A percentile compares a stretch with the other conserved stretches of the same genome.
phyloP scores from a whole-genome alignment of 1,140 invertebrate species.

The Leguminivora glycinivorella region DNA sequence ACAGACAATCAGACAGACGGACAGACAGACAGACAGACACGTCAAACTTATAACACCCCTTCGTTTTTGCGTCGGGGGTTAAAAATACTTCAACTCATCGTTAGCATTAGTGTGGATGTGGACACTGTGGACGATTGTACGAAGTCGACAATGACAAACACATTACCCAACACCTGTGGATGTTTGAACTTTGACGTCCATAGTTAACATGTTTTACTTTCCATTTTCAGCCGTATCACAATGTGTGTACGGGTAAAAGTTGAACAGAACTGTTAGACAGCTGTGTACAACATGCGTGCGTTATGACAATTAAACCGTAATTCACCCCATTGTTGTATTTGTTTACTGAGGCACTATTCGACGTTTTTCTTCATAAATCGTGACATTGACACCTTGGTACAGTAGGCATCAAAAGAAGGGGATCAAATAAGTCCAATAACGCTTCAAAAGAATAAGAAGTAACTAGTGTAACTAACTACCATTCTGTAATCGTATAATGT shows the following conservation, averaged over 20 bases:
- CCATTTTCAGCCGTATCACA: neutral
- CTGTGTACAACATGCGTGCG: neutral
- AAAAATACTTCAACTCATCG: too few relatives aligned
- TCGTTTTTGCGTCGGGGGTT: too few relatives aligned
- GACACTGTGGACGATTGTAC: too few relatives aligned
- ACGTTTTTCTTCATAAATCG: neutral
- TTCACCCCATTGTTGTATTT: neutral
- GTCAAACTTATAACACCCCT: too few relatives aligned
- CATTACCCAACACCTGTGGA: neutral
- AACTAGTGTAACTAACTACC: too few relatives aligned
- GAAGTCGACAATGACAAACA: neutral
- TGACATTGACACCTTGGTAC: neutral
- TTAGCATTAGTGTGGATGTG: too few relatives aligned
- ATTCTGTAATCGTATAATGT: too few relatives aligned
- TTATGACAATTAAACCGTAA: slow-evolving; percentile 3
- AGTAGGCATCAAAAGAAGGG: too few relatives aligned
- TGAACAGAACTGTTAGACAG: neutral
- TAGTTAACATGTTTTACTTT: neutral
- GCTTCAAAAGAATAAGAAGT: too few relatives aligned
- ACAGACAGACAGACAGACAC: too few relatives aligned
- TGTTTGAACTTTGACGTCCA: neutral
- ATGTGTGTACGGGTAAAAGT: neutral
- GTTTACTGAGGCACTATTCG: neutral
- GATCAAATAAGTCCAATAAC: too few relatives aligned
- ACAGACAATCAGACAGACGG: too few relatives aligned